These are phyloP conservation scores for Orycteropus afer DNA, from an alignment of 2,113 vertebrate species.

Conservation along the genomic window DNA sequence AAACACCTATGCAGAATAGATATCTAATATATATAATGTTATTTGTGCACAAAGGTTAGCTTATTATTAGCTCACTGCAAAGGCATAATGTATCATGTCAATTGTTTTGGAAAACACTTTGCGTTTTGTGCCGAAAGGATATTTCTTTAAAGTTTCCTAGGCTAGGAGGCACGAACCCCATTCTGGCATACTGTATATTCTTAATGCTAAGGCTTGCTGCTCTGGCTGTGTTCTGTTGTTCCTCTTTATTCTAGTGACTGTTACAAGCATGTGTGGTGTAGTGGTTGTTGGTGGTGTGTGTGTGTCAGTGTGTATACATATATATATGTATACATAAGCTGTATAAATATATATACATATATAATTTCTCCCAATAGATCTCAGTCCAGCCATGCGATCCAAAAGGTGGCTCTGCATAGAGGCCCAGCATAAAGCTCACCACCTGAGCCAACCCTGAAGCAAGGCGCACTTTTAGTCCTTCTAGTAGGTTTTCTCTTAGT, in stretches of 20 bases:
- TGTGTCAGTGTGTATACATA: slow-evolving; percentile 80
- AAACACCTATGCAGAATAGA: slow-evolving; percentile 92
- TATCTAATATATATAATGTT: slow-evolving; percentile 87
- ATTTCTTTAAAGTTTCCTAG: slow-evolving; percentile 87
- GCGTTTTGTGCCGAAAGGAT: slow-evolving; percentile 83
- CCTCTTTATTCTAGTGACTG: slow-evolving; percentile 88
- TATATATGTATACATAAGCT: slow-evolving; percentile 83
- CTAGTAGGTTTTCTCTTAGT: slow-evolving; percentile 89
- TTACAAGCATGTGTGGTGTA: slow-evolving; percentile 85
- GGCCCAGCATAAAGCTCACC: slow-evolving; percentile 89
- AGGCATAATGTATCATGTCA: slow-evolving; percentile 86
- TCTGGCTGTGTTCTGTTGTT: slow-evolving; percentile 88
- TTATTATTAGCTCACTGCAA: slow-evolving; percentile 92
- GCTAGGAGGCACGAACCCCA: slow-evolving; percentile 89
- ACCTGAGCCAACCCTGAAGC: slow-evolving; percentile 90
- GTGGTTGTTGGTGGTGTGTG: slow-evolving; percentile 72
- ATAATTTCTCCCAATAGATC: slow-evolving; percentile 84
- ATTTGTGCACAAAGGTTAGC: slow-evolving; percentile 92
- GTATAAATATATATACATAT: slow-evolving; percentile 87
- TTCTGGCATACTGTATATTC: slow-evolving; percentile 88
- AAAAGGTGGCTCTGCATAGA: slow-evolving; percentile 90
- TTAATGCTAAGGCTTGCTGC: slow-evolving; percentile 94
- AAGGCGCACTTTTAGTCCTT: slow-evolving; percentile 91
- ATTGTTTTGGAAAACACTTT: slow-evolving; percentile 88
- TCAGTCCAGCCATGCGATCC: slow-evolving; percentile 89